Evolutionary conservation across 2,888 invertebrate species (phyloP), one percentile per base, ranked within the genome.

Genomic region (Thera britannica): DNA sequence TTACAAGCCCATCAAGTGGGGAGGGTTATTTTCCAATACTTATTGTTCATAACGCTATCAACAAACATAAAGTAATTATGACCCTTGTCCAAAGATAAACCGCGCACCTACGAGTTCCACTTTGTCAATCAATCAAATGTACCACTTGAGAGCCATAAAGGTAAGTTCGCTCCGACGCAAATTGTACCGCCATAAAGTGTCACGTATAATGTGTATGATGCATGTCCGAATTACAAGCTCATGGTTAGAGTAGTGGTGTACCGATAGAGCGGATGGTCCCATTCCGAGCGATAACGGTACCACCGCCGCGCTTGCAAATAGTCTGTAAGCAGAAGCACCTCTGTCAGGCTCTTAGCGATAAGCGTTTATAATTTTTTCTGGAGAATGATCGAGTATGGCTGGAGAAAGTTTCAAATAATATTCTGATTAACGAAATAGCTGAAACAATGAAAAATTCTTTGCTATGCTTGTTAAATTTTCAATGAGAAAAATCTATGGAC

Each of bases 231-330:
- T 80, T 77, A 80, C 79, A 76, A 77, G 72, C 67, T 70, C 74
- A 75, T 77, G 67, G 61, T 64, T 79, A 76, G 69, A 69, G 68
- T 65, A 78, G 80, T 81, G 77, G 81, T 83, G 83, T 86, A 84
- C 84, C 87, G 84, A 87, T 88, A 88, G 86, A 89, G 75, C 90
- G 88, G 88, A 83, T 86, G 91, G 87, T 88, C 90, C 83, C 92
- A 92, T 92, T 92, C 89, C 89, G 70, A 66, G 56, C 65, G 72
- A 75, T 92, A 91, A 91, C 92, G 92, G 92, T 87, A 89, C 80
- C 74, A 72, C 74, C 79, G 74, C 79, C 79, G 79, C 78, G 81
- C 80, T 86, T 77, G 87, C 85, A 79, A 88, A 89, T 72, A 63
- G 51, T 51, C 44, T n/a, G 55, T 34, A 46, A 38, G 49, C 58